phyloP scores from a whole-genome alignment of 1,140 invertebrate species.

The Drosophila mauritiana region DNA sequence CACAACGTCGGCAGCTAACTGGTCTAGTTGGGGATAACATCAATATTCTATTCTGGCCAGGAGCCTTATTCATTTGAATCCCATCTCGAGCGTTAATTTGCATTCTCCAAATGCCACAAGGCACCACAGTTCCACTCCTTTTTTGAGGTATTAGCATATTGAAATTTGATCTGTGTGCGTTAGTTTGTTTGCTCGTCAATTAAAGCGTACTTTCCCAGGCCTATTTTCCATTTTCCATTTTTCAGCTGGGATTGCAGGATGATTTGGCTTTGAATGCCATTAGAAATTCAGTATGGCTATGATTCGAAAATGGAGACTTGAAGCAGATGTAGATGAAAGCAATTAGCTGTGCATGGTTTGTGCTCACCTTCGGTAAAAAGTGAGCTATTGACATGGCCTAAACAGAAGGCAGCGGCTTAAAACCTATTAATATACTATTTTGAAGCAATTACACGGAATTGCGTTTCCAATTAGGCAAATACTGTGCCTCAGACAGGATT shows the following conservation, averaged over 20 bases:
- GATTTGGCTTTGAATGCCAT: neutral
- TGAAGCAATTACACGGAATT: neutral
- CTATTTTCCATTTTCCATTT: neutral
- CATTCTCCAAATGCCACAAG: slow-evolving; percentile 48
- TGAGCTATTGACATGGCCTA: no score
- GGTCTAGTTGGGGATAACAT: slow-evolving; percentile 31
- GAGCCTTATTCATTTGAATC: slow-evolving; percentile 54
- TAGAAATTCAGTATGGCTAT: neutral
- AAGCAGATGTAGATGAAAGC: neutral
- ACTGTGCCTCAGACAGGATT: neutral
- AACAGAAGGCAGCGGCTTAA: no score
- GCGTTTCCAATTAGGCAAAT: neutral
- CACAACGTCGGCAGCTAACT: slow-evolving; percentile 18
- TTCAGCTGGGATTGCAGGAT: neutral
- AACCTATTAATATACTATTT: no score
- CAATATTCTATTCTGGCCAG: slow-evolving; percentile 34
- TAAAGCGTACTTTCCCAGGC: slow-evolving; percentile 31
- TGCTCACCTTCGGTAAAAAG: no score
- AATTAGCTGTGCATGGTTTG: neutral
- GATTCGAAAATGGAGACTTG: neutral
- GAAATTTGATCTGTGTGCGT: slow-evolving; percentile 41
- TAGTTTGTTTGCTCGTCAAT: slow-evolving; percentile 59
- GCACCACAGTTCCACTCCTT: slow-evolving; percentile 9
- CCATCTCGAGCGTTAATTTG: slow-evolving; percentile 56
- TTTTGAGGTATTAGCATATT: slow-evolving; percentile 59